Evolutionary conservation across 1,140 invertebrate genomes (phyloP).

Genomic region (Pseudomyrmex gracilis): DNA sequence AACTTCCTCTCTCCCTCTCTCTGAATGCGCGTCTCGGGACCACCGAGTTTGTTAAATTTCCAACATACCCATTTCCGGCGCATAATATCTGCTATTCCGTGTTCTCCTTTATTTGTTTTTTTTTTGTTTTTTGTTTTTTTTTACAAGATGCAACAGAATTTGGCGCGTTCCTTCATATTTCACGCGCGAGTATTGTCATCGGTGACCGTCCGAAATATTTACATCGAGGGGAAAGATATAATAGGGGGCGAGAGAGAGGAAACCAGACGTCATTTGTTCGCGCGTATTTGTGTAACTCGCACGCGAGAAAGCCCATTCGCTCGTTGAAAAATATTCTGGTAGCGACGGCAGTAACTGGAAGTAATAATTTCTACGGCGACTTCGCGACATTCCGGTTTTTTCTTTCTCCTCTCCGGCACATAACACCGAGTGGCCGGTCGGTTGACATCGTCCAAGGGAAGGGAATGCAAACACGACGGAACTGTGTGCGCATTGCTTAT

Average conservation of each 20-base stretch:
- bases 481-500: conserved; percentile 60
- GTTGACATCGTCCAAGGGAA: conserved; percentile 33
- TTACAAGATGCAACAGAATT: background rate
- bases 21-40: background rate
- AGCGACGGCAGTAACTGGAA: conserved; percentile 51
- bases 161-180: conserved; percentile 24
- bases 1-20: background rate
- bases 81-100: background rate
- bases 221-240: background rate
- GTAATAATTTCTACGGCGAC: conserved; percentile 60
- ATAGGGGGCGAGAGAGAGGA: background rate
- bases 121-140: too few relatives aligned
- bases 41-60: conserved; percentile 28
- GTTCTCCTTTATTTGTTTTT: too few relatives aligned
- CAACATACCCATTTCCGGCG: conserved; percentile 20
- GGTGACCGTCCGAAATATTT: conserved; percentile 32
- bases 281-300: conserved; percentile 48
- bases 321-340: conserved; percentile 60
- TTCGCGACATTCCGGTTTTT: conserved; percentile 55
- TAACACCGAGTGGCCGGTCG: conserved; percentile 26
- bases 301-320: conserved; percentile 21
- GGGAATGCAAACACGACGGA: conserved; percentile 58
- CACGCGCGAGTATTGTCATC: conserved; percentile 28
- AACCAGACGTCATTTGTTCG: conserved; percentile 50
- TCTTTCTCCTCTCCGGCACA: background rate